phyloP scores from a whole-genome alignment of 2,797 vertebrate species.

The Myripristis murdjan region DNA sequence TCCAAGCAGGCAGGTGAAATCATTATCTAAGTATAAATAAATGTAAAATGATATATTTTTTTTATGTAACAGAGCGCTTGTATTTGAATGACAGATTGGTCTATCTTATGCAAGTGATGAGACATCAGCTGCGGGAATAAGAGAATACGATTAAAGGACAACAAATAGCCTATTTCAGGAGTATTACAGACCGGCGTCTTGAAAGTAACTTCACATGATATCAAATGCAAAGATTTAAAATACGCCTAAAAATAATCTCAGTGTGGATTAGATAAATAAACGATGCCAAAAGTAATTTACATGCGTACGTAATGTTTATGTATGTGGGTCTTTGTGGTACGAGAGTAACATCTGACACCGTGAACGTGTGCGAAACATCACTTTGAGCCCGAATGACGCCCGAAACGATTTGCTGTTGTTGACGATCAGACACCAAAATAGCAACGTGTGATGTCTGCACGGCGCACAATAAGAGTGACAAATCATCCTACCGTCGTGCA shows the following conservation, averaged over 20 bases:
- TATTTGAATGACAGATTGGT: not conserved
- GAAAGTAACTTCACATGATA: not conserved
- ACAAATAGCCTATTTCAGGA: constrained; percentile 4
- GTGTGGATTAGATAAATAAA: not conserved
- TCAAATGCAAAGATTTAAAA: not conserved
- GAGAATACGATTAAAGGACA: not conserved
- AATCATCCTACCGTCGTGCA: not conserved
- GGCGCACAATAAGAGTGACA: constrained; percentile 9
- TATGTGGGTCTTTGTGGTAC: not conserved
- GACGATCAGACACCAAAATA: constrained; percentile 27
- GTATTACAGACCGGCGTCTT: not conserved
- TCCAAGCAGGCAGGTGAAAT: not conserved
- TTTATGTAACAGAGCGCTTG: not conserved
- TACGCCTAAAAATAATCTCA: constrained; percentile 1
- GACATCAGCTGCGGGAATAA: not conserved
- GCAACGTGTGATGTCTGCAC: not conserved
- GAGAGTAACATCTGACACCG: constrained; percentile 15
- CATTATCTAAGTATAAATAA: not conserved
- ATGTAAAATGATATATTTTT: not conserved
- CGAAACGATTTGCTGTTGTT: constrained; percentile 11
- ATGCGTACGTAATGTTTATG: not conserved
- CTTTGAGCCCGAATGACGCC: constrained; percentile 11
- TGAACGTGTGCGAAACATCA: constrained; percentile 8
- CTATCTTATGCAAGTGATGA: not conserved
- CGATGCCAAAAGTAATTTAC: not conserved